A percentile compares a stretch with the other conserved stretches of the same genome.
phyloP scores from a whole-genome alignment of 2,797 vertebrate genomes.

The Monodelphis domestica region DNA sequence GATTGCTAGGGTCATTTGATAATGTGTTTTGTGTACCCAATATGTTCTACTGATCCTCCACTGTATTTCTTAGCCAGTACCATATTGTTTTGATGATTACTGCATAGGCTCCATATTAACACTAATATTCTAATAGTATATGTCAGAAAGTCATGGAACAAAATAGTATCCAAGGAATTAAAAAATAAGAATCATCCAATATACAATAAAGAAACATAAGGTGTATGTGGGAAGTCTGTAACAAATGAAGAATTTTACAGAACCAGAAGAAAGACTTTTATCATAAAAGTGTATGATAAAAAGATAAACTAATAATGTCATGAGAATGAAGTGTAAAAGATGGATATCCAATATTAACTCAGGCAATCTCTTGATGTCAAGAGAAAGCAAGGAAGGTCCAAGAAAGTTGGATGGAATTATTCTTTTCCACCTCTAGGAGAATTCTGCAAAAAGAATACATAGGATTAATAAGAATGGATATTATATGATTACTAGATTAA shows the following conservation, averaged over 20 bases:
- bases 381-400: background rate
- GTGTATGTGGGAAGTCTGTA: background rate
- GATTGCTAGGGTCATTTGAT: background rate
- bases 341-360: background rate
- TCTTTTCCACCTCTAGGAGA: background rate
- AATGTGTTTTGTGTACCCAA: background rate
- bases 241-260: background rate
- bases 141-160: background rate
- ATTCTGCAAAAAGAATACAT: background rate
- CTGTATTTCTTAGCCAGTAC: background rate
- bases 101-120: background rate
- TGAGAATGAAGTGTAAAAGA: background rate
- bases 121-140: background rate
- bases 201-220: background rate
- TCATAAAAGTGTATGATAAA: background rate
- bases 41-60: background rate
- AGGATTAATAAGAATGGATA: background rate
- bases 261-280: no score
- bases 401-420: background rate
- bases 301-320: background rate
- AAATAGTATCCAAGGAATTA: background rate
- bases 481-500: background rate
- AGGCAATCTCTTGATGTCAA: background rate
- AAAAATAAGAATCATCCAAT: background rate
- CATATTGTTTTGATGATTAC: background rate